phyloP scores from a whole-genome alignment of 2,797 vertebrate genomes.

The Sebastes miniatus region DNA sequence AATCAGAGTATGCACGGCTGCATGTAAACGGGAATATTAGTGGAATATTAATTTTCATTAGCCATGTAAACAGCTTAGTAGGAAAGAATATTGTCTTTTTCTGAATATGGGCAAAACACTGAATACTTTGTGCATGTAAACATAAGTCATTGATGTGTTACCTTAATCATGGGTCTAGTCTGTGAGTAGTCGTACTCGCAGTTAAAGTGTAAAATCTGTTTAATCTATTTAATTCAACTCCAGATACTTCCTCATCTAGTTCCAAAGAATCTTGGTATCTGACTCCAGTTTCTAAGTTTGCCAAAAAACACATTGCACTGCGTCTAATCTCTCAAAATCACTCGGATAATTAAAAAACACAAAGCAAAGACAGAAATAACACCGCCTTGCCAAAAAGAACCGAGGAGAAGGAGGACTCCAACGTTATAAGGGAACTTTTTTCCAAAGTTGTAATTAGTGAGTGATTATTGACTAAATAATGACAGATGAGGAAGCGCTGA shows the following conservation, averaged over 20 bases:
- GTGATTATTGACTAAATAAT: slow-evolving; percentile 67
- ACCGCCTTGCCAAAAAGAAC: slow-evolving; percentile 17
- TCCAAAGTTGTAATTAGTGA: slow-evolving; percentile 55
- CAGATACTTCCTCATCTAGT: neutral
- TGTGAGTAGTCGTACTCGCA: neutral
- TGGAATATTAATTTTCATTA: neutral
- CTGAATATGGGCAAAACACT: no score
- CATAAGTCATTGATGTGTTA: neutral
- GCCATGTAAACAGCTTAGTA: neutral
- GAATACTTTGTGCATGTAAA: neutral
- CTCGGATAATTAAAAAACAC: slow-evolving; percentile 42
- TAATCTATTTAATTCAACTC: neutral
- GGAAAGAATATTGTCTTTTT: neutral
- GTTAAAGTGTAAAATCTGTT: neutral
- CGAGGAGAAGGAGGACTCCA: neutral
- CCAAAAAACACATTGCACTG: neutral
- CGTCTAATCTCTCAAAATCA: slow-evolving; percentile 41
- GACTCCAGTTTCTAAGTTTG: neutral
- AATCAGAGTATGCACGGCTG: neutral
- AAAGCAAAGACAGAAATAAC: slow-evolving; percentile 28
- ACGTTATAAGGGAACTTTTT: slow-evolving; percentile 11
- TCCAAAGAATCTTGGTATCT: neutral
- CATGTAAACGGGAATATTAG: neutral
- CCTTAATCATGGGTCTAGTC: neutral
- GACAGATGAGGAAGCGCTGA: slow-evolving; percentile 47